Evolutionary conservation across 2,797 vertebrate species (phyloP).

Genomic region (Fratercula arctica): DNA sequence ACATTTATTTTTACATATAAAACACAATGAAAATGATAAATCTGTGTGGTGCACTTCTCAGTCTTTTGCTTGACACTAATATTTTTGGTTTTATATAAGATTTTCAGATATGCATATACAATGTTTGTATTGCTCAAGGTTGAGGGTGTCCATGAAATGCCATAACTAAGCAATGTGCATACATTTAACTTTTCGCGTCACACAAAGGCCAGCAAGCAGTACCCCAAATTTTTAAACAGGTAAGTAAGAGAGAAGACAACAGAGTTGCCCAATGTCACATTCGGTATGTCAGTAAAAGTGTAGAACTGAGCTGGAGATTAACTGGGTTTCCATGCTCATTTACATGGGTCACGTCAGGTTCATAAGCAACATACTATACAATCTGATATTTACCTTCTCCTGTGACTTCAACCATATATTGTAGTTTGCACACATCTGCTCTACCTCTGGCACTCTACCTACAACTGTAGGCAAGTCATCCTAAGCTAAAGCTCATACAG

Average conservation of each 20-base stretch:
- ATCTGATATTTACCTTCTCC: background rate
- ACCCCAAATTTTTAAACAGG: background rate
- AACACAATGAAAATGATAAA: background rate
- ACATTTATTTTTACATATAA: background rate
- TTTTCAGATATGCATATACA: background rate
- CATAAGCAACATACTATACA: background rate
- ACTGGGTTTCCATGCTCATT: background rate
- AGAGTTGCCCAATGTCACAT: background rate
- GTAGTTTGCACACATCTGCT: background rate
- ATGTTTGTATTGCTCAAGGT: background rate
- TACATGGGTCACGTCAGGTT: background rate
- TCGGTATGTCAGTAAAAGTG: background rate
- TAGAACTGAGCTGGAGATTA: background rate
- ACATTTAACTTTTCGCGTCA: background rate
- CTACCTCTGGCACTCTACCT: background rate
- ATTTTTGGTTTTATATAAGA: background rate
- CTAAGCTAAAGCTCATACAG: background rate
- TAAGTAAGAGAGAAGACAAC: background rate
- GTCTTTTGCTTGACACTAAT: background rate
- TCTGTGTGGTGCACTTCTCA: background rate
- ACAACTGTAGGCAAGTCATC: background rate
- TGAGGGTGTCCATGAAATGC: background rate
- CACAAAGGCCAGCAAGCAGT: background rate
- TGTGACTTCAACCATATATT: background rate
- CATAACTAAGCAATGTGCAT: background rate